Conservation (phyloP, 2,797 vertebrate species). For the Astyanax mexicanus region DNA sequence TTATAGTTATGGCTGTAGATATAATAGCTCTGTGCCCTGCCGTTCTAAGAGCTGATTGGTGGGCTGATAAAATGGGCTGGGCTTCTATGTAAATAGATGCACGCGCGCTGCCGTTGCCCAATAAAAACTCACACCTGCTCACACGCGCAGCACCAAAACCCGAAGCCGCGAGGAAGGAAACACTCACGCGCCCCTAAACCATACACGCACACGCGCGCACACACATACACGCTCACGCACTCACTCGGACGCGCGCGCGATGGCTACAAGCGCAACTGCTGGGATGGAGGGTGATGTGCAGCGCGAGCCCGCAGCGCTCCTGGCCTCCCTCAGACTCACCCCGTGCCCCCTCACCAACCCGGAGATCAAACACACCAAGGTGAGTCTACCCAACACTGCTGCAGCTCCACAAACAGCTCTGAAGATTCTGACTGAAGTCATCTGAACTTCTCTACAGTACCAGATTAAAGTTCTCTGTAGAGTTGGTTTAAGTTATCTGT, state of each 20-base stretch:
- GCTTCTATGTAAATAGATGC: slow-evolving; percentile 72
- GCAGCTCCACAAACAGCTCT: background rate
- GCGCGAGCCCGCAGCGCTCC: slow-evolving; percentile 94
- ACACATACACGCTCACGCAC: no score
- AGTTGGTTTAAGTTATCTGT: background rate
- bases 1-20: no score
- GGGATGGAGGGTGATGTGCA: slow-evolving; percentile 73
- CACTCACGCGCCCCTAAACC: no score
- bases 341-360: slow-evolving; percentile 93
- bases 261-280: background rate
- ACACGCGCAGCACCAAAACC: slow-evolving; percentile 89
- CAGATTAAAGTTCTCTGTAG: background rate
- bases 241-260: background rate
- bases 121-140: slow-evolving; percentile 97
- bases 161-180: no score
- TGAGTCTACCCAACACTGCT: no score
- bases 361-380: slow-evolving; percentile 97
- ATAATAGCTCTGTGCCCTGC: no score
- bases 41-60: background rate
- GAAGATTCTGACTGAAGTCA: background rate
- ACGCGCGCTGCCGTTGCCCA: slow-evolving; percentile 79
- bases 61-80: background rate
- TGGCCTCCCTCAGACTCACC: slow-evolving; percentile 96
- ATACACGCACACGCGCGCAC: no score
- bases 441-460: no score